Base-by-base conservation (phyloP, 2,113 vertebrate genomes). In the Paedocypris sp. region DNA sequence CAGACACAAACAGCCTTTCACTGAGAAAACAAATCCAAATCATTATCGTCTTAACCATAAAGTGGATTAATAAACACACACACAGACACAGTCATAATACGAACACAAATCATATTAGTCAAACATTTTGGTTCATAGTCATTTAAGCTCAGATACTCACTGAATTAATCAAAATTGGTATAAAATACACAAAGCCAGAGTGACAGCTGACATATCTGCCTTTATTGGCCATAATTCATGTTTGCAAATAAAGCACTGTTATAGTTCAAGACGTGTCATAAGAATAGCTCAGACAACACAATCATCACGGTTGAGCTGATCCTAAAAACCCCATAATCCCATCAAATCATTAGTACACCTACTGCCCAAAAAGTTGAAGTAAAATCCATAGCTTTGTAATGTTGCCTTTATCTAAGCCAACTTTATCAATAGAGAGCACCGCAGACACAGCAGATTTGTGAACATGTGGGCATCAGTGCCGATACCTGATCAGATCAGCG, bases 1-100 rank as follows among this genome's bases (percentile, higher is more conserved):
- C 50, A 57, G 49, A 58, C 61, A 62, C 65, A 72, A 57, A 67
- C 70, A 68, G 45, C 33, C 36, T 68, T 68, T 68, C 62, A 58
- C 56, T 36, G 22, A 43, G 15, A 63, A 50, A 63, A 39, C 36
- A 39, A 45, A 57, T 36, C 36, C 9, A 45, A 48, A 46, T 56
- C 10, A 33, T 53, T 32, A 29, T 39, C 15, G 12, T 43, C 54
- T 39, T 13, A 46, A 50, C 65, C 11, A 46, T n/a, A 39, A 25
- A 62, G 12, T 62, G 32, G 54, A 39, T 56, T 41, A 51, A 41
- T 32, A 67, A n/a, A n/a, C n/a, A n/a, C n/a, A n/a, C n/a, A n/a
- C n/a, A n/a, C n/a, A n/a, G n/a, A n/a, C n/a, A n/a, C n/a, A n/a
- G n/a, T n/a, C n/a, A n/a, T n/a, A n/a, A n/a, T n/a, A n/a, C n/a